Evolutionary conservation across 2,888 invertebrate species (phyloP).

Genomic region (Ophioninae sp.): DNA sequence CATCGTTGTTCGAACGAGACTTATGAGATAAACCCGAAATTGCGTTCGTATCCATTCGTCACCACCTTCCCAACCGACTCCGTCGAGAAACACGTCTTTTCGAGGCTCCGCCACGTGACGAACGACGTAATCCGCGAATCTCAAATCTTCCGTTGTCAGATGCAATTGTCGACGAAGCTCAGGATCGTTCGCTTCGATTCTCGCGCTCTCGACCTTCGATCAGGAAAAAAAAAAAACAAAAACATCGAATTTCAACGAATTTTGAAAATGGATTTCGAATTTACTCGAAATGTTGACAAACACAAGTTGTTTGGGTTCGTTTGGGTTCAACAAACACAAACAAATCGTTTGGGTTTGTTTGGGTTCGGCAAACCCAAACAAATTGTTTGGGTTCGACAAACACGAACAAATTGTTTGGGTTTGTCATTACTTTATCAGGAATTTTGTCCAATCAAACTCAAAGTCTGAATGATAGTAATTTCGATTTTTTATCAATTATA

Average conservation of each 20-base stretch:
- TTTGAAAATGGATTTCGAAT: not conserved
- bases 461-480: too few relatives aligned
- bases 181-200: slow-evolving; percentile 91
- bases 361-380: too few relatives aligned
- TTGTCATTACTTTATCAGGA: too few relatives aligned
- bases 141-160: slow-evolving; percentile 95
- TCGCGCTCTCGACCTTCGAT: slow-evolving; percentile 87
- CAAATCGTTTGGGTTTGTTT: too few relatives aligned
- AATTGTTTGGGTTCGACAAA: too few relatives aligned
- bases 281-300: not conserved
- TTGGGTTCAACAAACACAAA: too few relatives aligned
- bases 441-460: too few relatives aligned
- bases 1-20: slow-evolving; percentile 90
- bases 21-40: slow-evolving; percentile 92
- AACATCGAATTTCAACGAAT: not conserved
- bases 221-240: slow-evolving; percentile 21
- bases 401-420: too few relatives aligned
- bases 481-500: too few relatives aligned
- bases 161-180: slow-evolving; percentile 91
- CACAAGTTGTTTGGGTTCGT: too few relatives aligned
- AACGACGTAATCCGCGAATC: slow-evolving; percentile 97
- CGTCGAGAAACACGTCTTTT: slow-evolving; percentile 88
- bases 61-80: slow-evolving; percentile 94
- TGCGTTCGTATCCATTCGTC: slow-evolving; percentile 98
- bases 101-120: slow-evolving; percentile 85